Evolutionary conservation across 2,113 vertebrate genomes (phyloP).

Genomic region (Symphodus melops): DNA sequence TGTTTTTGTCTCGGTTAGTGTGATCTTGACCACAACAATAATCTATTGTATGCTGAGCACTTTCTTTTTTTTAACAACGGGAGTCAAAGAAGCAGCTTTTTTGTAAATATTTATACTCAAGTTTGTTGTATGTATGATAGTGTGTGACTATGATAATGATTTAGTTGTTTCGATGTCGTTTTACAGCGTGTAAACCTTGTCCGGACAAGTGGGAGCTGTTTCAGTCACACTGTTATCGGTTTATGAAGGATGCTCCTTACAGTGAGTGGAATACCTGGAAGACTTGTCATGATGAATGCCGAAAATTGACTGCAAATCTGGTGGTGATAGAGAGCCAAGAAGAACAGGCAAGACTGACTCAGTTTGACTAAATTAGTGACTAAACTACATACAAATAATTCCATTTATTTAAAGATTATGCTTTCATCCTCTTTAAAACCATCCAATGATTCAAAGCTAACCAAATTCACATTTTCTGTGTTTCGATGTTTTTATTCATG

Average conservation of each 20-base stretch:
- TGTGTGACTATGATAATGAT: background rate
- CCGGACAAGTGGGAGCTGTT: conserved; percentile 50
- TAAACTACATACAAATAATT: background rate
- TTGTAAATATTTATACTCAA: background rate
- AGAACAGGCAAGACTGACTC: conserved; percentile 54
- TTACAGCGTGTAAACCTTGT: conserved; percentile 60
- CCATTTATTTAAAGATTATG: no score
- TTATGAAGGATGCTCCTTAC: accelerated
- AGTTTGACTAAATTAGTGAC: background rate
- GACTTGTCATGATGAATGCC: background rate
- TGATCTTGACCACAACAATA: no score
- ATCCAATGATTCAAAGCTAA: background rate
- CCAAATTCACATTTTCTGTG: background rate
- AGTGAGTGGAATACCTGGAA: accelerated
- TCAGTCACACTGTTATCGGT: conserved; percentile 54
- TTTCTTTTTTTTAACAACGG: no score
- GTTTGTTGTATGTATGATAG: no score
- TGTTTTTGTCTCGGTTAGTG: no score
- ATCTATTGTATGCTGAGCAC: no score
- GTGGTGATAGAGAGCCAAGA: conserved; percentile 49
- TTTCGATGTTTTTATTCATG: background rate
- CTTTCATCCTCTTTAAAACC: no score
- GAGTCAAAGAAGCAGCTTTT: background rate
- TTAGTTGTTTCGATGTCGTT: background rate
- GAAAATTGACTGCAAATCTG: background rate